Evolutionary conservation across 2,888 invertebrate genomes (phyloP).

Genomic region (Rhabditoides inermis): DNA sequence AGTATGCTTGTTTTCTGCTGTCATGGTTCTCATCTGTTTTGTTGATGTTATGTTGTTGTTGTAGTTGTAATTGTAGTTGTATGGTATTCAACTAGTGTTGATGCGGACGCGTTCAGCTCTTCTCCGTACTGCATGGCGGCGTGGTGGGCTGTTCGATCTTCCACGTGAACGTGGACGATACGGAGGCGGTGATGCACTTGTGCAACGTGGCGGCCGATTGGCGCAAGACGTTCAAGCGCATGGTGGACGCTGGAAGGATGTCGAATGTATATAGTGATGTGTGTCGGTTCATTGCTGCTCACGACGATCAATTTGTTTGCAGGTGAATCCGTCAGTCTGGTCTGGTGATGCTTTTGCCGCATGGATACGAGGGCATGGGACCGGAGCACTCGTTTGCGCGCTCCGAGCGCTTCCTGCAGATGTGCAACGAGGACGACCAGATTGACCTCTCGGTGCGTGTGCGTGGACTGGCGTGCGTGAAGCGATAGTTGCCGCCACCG

Average conservation of each 20-base stretch:
- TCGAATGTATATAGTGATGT: no score
- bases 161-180: slow-evolving; percentile 87
- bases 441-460: slow-evolving; percentile 32
- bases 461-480: background rate
- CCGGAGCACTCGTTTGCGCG: slow-evolving; percentile 90
- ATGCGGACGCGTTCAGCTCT: slow-evolving; percentile 60
- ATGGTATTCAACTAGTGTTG: no score
- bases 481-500: background rate
- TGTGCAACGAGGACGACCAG: slow-evolving; percentile 92
- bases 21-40: no score
- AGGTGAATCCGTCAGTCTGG: slow-evolving; percentile 62
- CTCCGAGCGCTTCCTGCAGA: slow-evolving; percentile 83
- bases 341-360: slow-evolving; percentile 87
- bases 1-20: slow-evolving; percentile 2
- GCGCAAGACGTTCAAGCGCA: slow-evolving; percentile 83
- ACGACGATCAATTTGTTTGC: no score
- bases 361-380: slow-evolving; percentile 98
- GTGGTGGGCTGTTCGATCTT: slow-evolving; percentile 87
- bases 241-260: no score
- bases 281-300: no score
- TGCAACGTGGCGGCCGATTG: slow-evolving; percentile 87
- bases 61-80: no score
- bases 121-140: slow-evolving; percentile 81
- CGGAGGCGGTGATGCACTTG: slow-evolving; percentile 77
- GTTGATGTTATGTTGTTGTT: no score